Evolutionary conservation across 1,140 invertebrate genomes (phyloP).

Genomic region (Drosophila simulans): DNA sequence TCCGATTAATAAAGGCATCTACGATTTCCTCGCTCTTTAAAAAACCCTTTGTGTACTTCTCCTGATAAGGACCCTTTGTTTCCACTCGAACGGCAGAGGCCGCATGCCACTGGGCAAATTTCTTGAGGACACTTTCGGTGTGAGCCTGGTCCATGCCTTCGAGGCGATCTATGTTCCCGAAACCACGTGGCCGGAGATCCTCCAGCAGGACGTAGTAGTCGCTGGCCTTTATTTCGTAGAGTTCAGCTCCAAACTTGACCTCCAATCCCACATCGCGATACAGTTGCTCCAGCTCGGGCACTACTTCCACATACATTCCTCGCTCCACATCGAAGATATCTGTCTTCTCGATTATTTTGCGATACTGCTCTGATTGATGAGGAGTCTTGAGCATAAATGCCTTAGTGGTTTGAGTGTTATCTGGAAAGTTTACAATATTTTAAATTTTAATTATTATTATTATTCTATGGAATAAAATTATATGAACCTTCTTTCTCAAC

Average conservation of each 20-base stretch:
- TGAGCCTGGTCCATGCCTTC: constrained; percentile 85
- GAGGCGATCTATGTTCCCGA: constrained; percentile 85
- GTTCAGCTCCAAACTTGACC: constrained; percentile 63
- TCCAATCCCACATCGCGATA: constrained; percentile 72
- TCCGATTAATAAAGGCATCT: constrained; percentile 18
- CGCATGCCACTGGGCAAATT: constrained; percentile 87
- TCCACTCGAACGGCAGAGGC: constrained; percentile 79
- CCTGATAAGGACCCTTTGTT: constrained; percentile 83
- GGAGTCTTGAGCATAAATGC: constrained; percentile 71
- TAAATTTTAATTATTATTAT: too few species aligned
- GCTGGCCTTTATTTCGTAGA: constrained; percentile 44
- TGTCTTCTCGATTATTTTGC: constrained; percentile 15
- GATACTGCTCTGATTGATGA: constrained; percentile 26
- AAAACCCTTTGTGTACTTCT: constrained; percentile 9
- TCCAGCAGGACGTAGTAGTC: constrained; percentile 85
- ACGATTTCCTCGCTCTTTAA: constrained; percentile 16
- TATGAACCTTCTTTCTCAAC: constrained; percentile 49
- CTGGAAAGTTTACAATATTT: constrained; percentile 10
- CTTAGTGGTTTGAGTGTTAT: constrained; percentile 32
- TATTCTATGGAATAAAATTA: background rate
- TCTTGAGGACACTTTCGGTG: constrained; percentile 84
- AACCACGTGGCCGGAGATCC: constrained; percentile 85
- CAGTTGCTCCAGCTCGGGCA: constrained; percentile 63
- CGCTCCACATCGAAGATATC: constrained; percentile 65
- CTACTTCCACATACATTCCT: constrained; percentile 59